These are phyloP conservation scores for Gymnosoma rotundatum DNA, from an alignment of 2,888 invertebrate genomes.

Conservation along the genomic window DNA sequence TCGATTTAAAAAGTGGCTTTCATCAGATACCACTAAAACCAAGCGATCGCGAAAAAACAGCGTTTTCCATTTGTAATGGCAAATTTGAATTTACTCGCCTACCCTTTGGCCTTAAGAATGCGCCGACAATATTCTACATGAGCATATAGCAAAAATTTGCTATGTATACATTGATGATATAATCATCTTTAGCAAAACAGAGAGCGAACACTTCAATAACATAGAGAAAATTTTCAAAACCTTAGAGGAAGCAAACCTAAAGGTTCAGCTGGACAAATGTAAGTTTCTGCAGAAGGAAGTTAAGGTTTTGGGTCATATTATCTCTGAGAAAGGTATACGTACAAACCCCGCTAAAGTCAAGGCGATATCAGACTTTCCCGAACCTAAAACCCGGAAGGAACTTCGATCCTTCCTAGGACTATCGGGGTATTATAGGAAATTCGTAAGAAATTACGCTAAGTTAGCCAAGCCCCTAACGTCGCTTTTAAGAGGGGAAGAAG, in stretches of 20 bases:
- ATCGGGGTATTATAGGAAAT: constrained; percentile 50
- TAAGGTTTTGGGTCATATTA: constrained; percentile 35
- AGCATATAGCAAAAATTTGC: no score
- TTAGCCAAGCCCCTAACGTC: constrained; percentile 21
- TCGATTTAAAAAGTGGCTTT: no score
- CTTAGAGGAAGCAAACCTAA: not conserved
- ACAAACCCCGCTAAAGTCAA: constrained; percentile 49
- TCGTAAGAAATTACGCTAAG: constrained; percentile 41
- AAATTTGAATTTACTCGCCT: no score
- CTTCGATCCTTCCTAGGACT: constrained; percentile 64
- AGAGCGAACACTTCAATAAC: not conserved
- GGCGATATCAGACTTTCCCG: constrained; percentile 38
- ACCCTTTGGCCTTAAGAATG: no score
- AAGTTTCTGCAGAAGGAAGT: constrained; percentile 22
- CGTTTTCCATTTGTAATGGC: not conserved
- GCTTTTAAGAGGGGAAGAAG: constrained; percentile 47
- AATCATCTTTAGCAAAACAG: no score
- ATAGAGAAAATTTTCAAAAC: not conserved
- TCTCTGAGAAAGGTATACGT: constrained; percentile 14
- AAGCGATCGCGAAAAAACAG: constrained; percentile 51
- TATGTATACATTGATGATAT: no score
- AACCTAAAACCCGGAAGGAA: constrained; percentile 59
- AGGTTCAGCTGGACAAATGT: not conserved
- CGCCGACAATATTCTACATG: no score
- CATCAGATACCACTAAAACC: constrained; percentile 23